Base-by-base conservation (phyloP, 1,140 invertebrate species). In the Charaxes varanes region DNA sequence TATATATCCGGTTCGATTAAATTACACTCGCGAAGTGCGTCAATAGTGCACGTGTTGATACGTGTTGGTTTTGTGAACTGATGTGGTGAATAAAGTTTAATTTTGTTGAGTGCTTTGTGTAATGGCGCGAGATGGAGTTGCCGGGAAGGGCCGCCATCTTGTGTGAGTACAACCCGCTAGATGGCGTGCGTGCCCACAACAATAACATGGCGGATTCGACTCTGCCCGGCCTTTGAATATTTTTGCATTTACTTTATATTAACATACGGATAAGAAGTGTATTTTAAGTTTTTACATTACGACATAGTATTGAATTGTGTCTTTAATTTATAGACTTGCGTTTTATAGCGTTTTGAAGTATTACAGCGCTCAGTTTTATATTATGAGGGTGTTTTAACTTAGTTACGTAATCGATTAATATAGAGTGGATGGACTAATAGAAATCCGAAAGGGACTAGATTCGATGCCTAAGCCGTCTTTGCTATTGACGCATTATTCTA, bases 211-310 rank as follows among this genome's bases (percentile, higher is more conserved):
- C 69, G 43, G 65, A 54, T 41, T 45, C 22, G 18, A 50, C 53
- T 49, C 42, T n/a, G n/a, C n/a, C 34, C 44, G 36, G 23, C 44
- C 43, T 72, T 70, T 74, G 72, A 77, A 80, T 80, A 80, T 74
- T 74, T 80, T 80, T 66, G 62, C 76, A 80, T 80, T 15, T 22
- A n/a, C 32, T 8, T 14, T 34, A 22, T 15, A 34, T 22, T 34
- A 6, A 10, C 19, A 1, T 34, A 22, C 1, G 28, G 11, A 17
- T 11, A 31, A 10, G 1, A 17, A 17, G 10, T 17, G 3, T 31
- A 4, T 11, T 31, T 10, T 31, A 31, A n/a, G 6, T 17, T 2
- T 2, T 31, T 10, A 17, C n/a, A 23, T 23, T 15, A 35, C 11
- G 12, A n/a, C n/a, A 17, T 17, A 3, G 11, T 26, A 26, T 31